These are phyloP conservation scores for Ganaspis brasiliensis DNA, from an alignment of 2,888 invertebrate genomes.

Conservation along the genomic window DNA sequence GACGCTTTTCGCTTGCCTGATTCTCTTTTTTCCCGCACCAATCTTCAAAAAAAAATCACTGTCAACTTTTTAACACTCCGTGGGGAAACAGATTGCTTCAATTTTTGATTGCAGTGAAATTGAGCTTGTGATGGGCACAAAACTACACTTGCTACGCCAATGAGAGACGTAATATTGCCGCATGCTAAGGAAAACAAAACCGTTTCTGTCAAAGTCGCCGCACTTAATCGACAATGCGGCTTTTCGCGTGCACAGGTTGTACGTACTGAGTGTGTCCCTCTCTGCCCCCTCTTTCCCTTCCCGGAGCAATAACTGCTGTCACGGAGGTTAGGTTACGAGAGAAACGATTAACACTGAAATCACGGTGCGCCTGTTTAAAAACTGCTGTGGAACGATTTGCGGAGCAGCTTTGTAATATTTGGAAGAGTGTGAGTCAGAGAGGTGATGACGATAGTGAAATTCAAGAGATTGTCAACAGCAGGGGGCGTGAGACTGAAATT, in stretches of 20 bases:
- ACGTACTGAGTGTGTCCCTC: slow-evolving; percentile 13
- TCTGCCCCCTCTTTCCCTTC: slow-evolving; percentile 47
- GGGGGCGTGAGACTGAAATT: not conserved
- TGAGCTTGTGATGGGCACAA: not conserved
- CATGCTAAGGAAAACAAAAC: not conserved
- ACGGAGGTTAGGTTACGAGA: slow-evolving; percentile 60
- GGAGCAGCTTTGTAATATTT: not conserved
- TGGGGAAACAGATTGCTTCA: not conserved
- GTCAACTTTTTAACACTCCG: slow-evolving; percentile 20
- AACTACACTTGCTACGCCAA: not conserved
- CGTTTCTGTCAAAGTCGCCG: slow-evolving; percentile 34
- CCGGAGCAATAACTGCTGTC: slow-evolving; percentile 57
- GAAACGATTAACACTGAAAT: slow-evolving; percentile 9
- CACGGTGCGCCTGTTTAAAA: not conserved
- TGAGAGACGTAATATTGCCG: not conserved
- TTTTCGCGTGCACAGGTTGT: slow-evolving; percentile 37
- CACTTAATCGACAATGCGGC: slow-evolving; percentile 34
- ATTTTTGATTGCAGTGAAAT: not conserved
- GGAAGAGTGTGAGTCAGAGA: not conserved
- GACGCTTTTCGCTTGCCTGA: not conserved
- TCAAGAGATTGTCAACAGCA: slow-evolving; percentile 8
- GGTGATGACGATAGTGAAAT: not conserved
- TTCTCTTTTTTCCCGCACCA: not conserved
- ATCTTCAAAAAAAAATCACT: slow-evolving; percentile 9
- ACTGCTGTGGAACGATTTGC: not conserved